phyloP scores from a whole-genome alignment of 2,888 invertebrate species.

The Agelastica alni region DNA sequence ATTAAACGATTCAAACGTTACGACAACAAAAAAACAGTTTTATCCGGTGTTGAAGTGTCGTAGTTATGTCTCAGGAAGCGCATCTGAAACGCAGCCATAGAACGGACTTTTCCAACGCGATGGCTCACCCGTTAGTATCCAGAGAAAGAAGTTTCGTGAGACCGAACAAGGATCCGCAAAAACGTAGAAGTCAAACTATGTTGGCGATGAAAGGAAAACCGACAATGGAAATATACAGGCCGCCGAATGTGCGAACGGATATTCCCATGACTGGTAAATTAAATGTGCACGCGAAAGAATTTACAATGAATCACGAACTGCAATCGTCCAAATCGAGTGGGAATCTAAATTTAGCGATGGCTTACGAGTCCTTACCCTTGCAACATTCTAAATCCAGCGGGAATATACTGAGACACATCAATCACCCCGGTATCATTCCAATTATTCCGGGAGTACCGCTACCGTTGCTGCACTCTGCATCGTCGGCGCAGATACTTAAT shows the following conservation, averaged over 20 bases:
- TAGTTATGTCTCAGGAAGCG: slow-evolving; percentile 40
- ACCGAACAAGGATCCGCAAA: slow-evolving; percentile 60
- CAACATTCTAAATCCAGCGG: slow-evolving; percentile 62
- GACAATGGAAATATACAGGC: slow-evolving; percentile 85
- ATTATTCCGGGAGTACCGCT: slow-evolving; percentile 45
- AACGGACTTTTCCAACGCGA: slow-evolving; percentile 60
- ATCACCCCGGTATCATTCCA: slow-evolving; percentile 47
- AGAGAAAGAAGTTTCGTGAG: slow-evolving; percentile 74
- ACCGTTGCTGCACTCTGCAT: slow-evolving; percentile 63
- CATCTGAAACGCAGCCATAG: slow-evolving; percentile 52
- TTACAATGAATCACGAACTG: slow-evolving; percentile 75
- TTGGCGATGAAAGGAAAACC: slow-evolving; percentile 74
- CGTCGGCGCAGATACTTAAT: slow-evolving; percentile 67
- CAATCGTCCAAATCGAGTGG: slow-evolving; percentile 55
- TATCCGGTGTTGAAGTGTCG: slow-evolving; percentile 22
- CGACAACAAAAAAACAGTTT: slow-evolving; percentile 18
- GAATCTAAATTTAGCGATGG: slow-evolving; percentile 48
- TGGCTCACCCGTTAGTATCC: slow-evolving; percentile 60
- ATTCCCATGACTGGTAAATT: slow-evolving; percentile 60
- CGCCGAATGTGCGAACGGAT: slow-evolving; percentile 66
- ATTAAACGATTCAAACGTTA: slow-evolving; percentile 31
- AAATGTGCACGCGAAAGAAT: slow-evolving; percentile 89
- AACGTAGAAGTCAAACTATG: slow-evolving; percentile 75
- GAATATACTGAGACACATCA: slow-evolving; percentile 69
- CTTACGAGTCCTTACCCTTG: slow-evolving; percentile 48